Evolutionary conservation across 2,888 invertebrate genomes (phyloP).

Genomic region (Metallyticus violacea): DNA sequence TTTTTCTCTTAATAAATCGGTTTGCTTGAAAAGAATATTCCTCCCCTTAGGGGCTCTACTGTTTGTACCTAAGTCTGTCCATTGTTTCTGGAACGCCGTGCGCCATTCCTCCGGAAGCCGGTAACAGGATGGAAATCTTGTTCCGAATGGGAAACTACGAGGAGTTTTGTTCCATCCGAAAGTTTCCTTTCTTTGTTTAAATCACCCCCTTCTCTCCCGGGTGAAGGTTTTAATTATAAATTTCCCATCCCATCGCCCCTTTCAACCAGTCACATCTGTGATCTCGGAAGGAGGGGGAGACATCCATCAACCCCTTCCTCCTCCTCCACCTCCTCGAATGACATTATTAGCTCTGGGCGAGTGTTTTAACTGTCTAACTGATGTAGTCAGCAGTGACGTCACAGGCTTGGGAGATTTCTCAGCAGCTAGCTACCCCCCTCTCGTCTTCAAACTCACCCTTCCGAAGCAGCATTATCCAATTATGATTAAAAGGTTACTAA

Average conservation of each 20-base stretch:
- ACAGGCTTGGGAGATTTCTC: conserved; percentile 9
- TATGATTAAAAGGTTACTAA: conserved; percentile 52
- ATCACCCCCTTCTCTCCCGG: neutral
- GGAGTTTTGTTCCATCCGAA: neutral
- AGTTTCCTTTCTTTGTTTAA: neutral
- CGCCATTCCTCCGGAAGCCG: neutral
- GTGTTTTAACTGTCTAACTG: conserved; percentile 27
- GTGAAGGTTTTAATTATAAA: conserved; percentile 11
- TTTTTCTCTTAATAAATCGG: neutral
- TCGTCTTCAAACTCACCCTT: conserved; percentile 9
- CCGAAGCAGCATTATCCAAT: conserved; percentile 45
- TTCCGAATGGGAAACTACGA: neutral
- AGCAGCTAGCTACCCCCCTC: neutral
- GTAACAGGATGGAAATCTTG: neutral
- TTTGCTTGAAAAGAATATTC: neutral
- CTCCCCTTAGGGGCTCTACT: too few relatives aligned
- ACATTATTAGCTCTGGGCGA: conserved; percentile 23
- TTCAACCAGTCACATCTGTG: neutral
- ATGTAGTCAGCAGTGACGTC: conserved; percentile 19
- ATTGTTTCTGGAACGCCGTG: neutral
- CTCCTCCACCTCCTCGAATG: neutral
- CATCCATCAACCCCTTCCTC: conserved; percentile 11
- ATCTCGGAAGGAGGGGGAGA: neutral
- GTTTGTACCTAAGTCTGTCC: neutral
- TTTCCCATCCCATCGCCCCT: neutral